Base-by-base conservation (phyloP, 64 coral and sea anemone genomes). In the Porites australiensis region DNA sequence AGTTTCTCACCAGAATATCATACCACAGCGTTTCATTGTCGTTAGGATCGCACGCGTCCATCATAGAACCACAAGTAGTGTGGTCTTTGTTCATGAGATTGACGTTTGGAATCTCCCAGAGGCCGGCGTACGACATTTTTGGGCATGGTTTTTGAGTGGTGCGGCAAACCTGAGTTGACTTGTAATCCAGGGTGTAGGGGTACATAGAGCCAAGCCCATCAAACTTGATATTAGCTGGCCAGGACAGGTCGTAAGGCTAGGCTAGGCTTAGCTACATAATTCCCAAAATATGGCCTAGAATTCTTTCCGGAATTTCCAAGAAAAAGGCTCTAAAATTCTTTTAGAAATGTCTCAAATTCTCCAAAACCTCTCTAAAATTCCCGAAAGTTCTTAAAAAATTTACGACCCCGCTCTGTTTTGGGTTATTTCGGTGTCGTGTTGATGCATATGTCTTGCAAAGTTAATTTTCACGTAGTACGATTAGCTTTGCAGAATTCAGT, bases 211-310 rank as follows among this genome's bases (percentile, higher is more conserved):
- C 84, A 66, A 2, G 27, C 18, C 63, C 81, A 15, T 89, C 78
- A 64, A 79, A 92, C 68, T 77, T 92, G 37, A 77, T 47, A 2
- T 90, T 62, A 27, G 84, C 74, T 6, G 94, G 89, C 94, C 94
- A 96, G 6, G 94, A 96, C 43, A 96, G 94, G 19, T 96, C 94
- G 59, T 96, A 96, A 1, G 85, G n/a, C n/a, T n/a, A n/a, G n/a
- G n/a, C n/a, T n/a, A n/a, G n/a, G n/a, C n/a, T n/a, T n/a, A n/a
- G n/a, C n/a, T n/a, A n/a, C n/a, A n/a, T n/a, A n/a, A n/a, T n/a
- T n/a, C n/a, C n/a, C n/a, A n/a, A n/a, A n/a, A n/a, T n/a, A n/a
- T n/a, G n/a, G n/a, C n/a, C n/a, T n/a, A n/a, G n/a, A n/a, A n/a
- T n/a, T n/a, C n/a, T n/a, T n/a, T n/a, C n/a, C n/a, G n/a, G n/a